These are phyloP conservation scores for Phania funesta DNA, from an alignment of 2,888 invertebrate genomes.

Conservation along the genomic window DNA sequence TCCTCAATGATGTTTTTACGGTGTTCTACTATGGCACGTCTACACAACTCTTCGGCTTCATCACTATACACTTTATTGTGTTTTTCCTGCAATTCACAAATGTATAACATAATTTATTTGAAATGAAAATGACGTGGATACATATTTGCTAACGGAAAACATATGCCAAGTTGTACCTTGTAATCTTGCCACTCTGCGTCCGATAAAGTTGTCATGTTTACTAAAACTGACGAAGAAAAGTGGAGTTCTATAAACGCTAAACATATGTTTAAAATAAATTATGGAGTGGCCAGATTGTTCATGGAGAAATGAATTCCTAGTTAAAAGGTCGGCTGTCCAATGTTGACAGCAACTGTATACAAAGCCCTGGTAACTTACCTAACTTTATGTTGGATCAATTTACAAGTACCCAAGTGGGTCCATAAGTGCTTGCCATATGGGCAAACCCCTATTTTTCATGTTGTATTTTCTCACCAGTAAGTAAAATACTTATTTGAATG, in stretches of 20 bases:
- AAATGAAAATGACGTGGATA: constrained; percentile 13
- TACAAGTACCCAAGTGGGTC: too few relatives aligned
- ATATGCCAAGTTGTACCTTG: constrained; percentile 32
- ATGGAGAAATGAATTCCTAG: background rate
- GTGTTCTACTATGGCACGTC: constrained; percentile 73
- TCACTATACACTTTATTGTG: constrained; percentile 73
- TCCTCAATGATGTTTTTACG: constrained; percentile 73
- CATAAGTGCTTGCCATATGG: too few relatives aligned
- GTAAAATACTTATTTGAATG: too few relatives aligned
- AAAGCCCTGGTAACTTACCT: too few relatives aligned
- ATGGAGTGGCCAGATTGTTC: constrained; percentile 35
- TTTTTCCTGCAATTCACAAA: constrained; percentile 20
- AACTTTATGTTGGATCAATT: too few relatives aligned
- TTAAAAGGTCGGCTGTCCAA: too few relatives aligned
- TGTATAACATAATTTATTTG: too few relatives aligned
- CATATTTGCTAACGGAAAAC: background rate
- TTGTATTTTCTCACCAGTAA: too few relatives aligned
- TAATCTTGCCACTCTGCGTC: constrained; percentile 57
- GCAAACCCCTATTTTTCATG: too few relatives aligned
- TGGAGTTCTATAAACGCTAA: constrained; percentile 10
- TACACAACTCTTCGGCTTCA: constrained; percentile 71
- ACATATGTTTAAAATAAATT: constrained; percentile 10
- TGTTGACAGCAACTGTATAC: too few relatives aligned
- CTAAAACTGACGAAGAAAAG: constrained; percentile 13
- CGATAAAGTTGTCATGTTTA: constrained; percentile 51